Percentiles rank a stretch among this genome's conserved stretches.
Evolutionary conservation across 2,888 invertebrate species (phyloP).

Genomic region (Argyresthia goedartella): DNA sequence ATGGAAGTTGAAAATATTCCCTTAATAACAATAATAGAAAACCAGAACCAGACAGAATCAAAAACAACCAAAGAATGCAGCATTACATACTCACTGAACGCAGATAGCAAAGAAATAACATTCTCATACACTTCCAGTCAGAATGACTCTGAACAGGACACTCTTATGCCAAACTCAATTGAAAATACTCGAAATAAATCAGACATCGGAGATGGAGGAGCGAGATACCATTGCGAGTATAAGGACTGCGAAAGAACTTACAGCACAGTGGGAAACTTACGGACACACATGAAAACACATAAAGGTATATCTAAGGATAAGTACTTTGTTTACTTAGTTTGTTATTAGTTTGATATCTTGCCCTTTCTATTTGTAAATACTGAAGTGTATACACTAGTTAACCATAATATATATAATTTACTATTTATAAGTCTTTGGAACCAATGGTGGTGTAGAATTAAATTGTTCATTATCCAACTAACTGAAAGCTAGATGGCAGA

Average conservation of each 20-base stretch:
- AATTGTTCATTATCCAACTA: too few species aligned
- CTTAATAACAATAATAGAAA: background rate
- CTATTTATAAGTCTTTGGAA: too few species aligned
- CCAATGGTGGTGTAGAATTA: too few species aligned
- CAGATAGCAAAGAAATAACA: background rate
- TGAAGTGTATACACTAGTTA: too few species aligned
- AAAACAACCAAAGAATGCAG: background rate
- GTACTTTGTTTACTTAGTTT: too few species aligned
- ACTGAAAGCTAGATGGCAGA: too few species aligned
- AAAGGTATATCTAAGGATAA: constrained; percentile 75
- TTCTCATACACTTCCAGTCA: background rate
- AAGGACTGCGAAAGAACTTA: constrained; percentile 90
- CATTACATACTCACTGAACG: background rate
- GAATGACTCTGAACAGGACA: background rate
- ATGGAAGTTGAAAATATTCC: too few species aligned
- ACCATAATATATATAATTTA: too few species aligned
- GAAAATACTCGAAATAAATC: constrained; percentile 40
- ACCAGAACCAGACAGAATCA: background rate
- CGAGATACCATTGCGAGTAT: constrained; percentile 87
- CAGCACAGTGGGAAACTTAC: constrained; percentile 93
- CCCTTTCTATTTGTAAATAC: too few species aligned
- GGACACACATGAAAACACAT: constrained; percentile 96
- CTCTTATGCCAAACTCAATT: constrained; percentile 5
- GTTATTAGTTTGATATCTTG: too few species aligned
- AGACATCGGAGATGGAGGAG: constrained; percentile 41